Percentiles rank a stretch among this genome's conserved stretches.
These are phyloP conservation scores for Campylorhamphus procurvoides DNA, from an alignment of 2,113 vertebrate genomes.

Conservation along the genomic window DNA sequence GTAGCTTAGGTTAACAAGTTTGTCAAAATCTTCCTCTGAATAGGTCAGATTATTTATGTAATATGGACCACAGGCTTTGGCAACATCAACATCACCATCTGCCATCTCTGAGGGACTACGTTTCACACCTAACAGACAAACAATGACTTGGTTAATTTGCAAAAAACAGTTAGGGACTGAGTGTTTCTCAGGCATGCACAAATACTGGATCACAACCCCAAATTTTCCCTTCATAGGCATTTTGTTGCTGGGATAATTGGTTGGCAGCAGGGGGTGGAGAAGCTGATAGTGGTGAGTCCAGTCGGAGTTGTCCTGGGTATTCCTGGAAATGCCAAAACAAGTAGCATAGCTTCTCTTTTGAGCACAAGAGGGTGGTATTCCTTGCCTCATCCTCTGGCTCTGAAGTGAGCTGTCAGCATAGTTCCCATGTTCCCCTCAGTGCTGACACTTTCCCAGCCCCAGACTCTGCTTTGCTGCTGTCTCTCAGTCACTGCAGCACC, in stretches of 20 bases:
- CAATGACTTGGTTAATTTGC: neutral
- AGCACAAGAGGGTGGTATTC: neutral
- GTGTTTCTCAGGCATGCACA: neutral
- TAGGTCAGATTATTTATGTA: constrained; percentile 77
- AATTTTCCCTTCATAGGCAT: neutral
- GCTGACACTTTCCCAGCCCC: neutral
- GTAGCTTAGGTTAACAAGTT: constrained; percentile 74
- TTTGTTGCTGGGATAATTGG: neutral
- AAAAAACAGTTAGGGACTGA: neutral
- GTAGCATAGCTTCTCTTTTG: neutral
- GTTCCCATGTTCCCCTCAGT: neutral
- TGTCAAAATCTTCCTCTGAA: constrained; percentile 74
- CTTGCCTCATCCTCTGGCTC: neutral
- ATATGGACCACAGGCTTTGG: constrained; percentile 63
- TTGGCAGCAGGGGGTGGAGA: neutral
- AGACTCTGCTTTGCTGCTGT: neutral
- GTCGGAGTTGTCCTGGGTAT: neutral
- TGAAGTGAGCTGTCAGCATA: neutral
- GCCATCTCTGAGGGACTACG: constrained; percentile 75
- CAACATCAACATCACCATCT: constrained; percentile 71
- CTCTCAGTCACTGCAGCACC: neutral
- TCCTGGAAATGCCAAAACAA: neutral
- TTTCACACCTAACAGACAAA: constrained; percentile 70
- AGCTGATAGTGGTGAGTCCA: neutral
- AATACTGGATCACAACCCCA: neutral